phyloP scores from a whole-genome alignment of 2,888 invertebrate genomes.

The Limenitis arthemis region DNA sequence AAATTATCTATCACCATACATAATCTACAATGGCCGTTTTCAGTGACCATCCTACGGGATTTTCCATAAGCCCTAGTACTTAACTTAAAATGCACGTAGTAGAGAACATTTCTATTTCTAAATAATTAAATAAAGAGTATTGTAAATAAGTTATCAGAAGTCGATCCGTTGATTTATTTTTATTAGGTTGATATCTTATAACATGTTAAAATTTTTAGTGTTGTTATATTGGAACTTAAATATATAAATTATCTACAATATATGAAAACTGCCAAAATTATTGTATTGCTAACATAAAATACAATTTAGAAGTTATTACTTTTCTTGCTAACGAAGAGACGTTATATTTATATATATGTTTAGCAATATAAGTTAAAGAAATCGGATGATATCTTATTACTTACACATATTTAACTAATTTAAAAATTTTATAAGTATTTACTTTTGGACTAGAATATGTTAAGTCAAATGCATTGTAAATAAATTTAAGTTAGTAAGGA shows the following conservation, averaged over 20 bases:
- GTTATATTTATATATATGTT: neutral
- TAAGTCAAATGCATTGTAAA: constrained; percentile 7
- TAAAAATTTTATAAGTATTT: neutral
- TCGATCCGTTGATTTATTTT: no score
- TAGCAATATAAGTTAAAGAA: neutral
- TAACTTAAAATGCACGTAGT: no score
- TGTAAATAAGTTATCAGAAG: no score
- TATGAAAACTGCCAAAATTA: constrained; percentile 8
- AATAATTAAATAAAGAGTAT: no score
- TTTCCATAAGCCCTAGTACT: no score
- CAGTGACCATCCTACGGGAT: neutral
- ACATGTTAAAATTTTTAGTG: no score
- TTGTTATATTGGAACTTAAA: neutral
- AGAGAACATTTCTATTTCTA: no score
- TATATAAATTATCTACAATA: constrained; percentile 2
- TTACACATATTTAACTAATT: neutral
- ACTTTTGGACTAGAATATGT: neutral
- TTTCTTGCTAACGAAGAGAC: no score
- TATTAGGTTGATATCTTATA: no score
- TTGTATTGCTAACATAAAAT: neutral
- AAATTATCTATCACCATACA: no score
- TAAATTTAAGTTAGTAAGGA: constrained; percentile 6
- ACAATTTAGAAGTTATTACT: neutral
- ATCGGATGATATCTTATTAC: no score
- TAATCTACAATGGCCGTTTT: neutral